Evolutionary conservation across 1,140 invertebrate genomes (phyloP), one percentile per base, ranked within the genome.

Genomic region (Magallana gigas): DNA sequence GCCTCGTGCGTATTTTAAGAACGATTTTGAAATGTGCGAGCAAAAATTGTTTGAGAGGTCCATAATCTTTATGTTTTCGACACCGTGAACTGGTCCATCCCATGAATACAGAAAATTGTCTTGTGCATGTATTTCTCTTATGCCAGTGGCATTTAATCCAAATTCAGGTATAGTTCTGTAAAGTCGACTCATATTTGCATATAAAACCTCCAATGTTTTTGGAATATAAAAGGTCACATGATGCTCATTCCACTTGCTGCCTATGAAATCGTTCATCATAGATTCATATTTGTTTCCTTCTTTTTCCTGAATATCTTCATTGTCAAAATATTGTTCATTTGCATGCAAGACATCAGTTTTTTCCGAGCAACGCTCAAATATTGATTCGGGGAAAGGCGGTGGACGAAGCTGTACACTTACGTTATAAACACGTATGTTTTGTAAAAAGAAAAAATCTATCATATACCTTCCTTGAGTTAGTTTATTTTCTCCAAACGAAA

Each of bases 401-500:
- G 68, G 68, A 0, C 68, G 29, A 8, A 71, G 23, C 8, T 71
- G 68, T 11, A 71, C 68, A 8, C 68, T 71, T 29, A 71, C 7
- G 12, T 71, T 71, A 23, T 29, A 71, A 23, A 71, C 18, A 23
- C 64, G 64, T 29, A 71, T 7, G 8, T 23, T 71, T 29, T 29
- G 18, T 11, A 71, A 1, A 9, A 23, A 71, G 23, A 71, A 71
- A 12, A 36, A 71, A 8, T 71, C 68, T 4, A 71, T 3, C 0
- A 71, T 71, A 8, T 71, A 71, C 36, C 18, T 29, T 29, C 68
- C 68, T 36, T 71, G 68, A 8, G 68, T 71, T 11, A 71, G 18
- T 36, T 76, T 76, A 76, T 76, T 76, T 76, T 29, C 68, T 36
- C 68, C 68, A 8, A 76, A 9, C 11, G 68, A 76, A 29, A 76